Base-by-base conservation (phyloP, 1,140 invertebrate species). In the Phymorhynchus buccinoides region DNA sequence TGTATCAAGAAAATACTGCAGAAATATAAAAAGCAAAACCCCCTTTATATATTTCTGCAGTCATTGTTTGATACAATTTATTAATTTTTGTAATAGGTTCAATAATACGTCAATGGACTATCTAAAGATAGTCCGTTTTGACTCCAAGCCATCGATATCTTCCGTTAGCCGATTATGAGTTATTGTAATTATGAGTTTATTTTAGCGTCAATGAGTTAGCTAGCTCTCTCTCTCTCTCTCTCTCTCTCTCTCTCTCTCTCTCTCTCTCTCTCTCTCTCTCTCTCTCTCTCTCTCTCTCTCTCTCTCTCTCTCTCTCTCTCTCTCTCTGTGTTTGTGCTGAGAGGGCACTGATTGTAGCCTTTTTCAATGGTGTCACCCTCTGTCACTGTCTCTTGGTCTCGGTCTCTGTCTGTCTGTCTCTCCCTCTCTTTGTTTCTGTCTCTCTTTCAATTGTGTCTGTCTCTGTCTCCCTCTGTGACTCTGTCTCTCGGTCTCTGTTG, bases 231-330 rank as follows among this genome's bases (percentile, higher is more conserved):
- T 66, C 62, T 66, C 62, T 66, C 68, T 22, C 6, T 35, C 68
- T 71, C 68, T 71, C 68, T 71, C 30, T 71, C 68, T 71, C 30
- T 35, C 68, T 71, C 30, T 71, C 68, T 71, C 30, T 71, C 68
- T 71, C 30, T 71, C 68, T 35, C 30, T 71, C 68, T 35, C 12
- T 71, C 68, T 35, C 30, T 71, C 30, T 71, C 1, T 71, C 68
- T 71, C 12, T 71, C 68, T 71, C 12, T 71, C 68, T 71, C 0
- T 71, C 68, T 71, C 62, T 66, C 14, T 66, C 62, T 66, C 62
- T 66, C 1, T 66, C 1, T 66, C 62, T 66, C 62, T 66, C 62
- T 4, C 62, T 66, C 62, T 66, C 62, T 66, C 62, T 66, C 62
- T 66, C 62, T 66, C 62, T 66, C 62, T 66, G 18, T 66, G 18